Percentiles rank a stretch among this genome's conserved stretches.
phyloP scores from a whole-genome alignment of 1,140 invertebrate species.

The Drosophila aff. region DNA sequence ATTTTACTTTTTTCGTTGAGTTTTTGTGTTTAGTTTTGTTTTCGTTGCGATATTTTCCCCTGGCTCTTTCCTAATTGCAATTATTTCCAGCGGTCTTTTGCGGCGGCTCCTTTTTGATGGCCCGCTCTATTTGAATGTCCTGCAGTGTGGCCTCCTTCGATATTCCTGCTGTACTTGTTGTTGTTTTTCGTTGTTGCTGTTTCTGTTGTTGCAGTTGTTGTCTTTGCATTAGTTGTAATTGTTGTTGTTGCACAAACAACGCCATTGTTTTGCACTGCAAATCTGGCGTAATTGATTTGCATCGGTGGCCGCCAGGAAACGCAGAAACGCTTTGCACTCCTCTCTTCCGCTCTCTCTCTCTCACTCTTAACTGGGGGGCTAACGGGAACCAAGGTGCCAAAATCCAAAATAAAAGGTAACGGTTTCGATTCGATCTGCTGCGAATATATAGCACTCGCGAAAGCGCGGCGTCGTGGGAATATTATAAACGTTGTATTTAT shows the following conservation, averaged over 20 bases:
- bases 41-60: background rate
- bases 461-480: slow-evolving; percentile 28
- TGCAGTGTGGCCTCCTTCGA: slow-evolving; percentile 19
- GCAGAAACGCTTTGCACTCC: slow-evolving; percentile 20
- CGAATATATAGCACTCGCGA: slow-evolving; percentile 16
- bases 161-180: slow-evolving; percentile 16
- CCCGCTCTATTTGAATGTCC: slow-evolving; percentile 32
- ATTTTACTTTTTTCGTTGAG: background rate
- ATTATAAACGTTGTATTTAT: slow-evolving; percentile 15
- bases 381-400: slow-evolving; percentile 4
- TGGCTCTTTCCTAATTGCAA: background rate
- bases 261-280: slow-evolving; percentile 77
- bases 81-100: slow-evolving; percentile 10
- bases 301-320: slow-evolving; percentile 38
- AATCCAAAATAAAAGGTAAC: slow-evolving; percentile 20
- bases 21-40: slow-evolving; percentile 4
- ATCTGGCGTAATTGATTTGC: slow-evolving; percentile 60
- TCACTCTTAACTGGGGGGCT: background rate
- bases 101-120: slow-evolving; percentile 15
- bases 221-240: slow-evolving; percentile 26
- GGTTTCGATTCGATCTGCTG: background rate
- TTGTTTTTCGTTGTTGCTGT: slow-evolving; percentile 10
- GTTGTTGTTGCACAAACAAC: slow-evolving; percentile 58
- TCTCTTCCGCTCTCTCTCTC: no score
- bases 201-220: slow-evolving; percentile 8